phyloP scores from a whole-genome alignment of 92 coral and sea anemone genomes.

The Scolanthus callimorphus region DNA sequence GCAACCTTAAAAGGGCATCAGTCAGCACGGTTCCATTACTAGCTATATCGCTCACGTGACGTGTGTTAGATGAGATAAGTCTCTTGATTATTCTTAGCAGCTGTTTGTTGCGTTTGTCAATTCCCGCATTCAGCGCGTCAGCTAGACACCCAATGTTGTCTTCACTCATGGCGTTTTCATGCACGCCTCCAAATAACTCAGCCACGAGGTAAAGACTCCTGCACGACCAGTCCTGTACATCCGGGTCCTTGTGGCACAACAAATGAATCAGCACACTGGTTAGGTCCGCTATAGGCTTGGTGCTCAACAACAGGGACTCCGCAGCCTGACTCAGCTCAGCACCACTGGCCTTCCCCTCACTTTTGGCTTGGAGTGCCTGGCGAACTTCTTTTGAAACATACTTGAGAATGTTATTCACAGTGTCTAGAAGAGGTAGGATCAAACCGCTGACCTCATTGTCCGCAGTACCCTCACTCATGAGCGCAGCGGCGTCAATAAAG shows the following conservation, averaged over 20 bases:
- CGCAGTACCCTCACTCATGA: slow-evolving; percentile 43
- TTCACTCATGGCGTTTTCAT: slow-evolving; percentile 74
- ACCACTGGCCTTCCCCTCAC: slow-evolving; percentile 39
- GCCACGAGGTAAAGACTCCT: slow-evolving; percentile 83
- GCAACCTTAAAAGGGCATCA: slow-evolving; percentile 25
- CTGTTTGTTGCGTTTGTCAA: slow-evolving; percentile 71
- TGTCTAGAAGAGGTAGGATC: slow-evolving; percentile 76
- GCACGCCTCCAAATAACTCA: slow-evolving; percentile 88
- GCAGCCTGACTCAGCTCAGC: slow-evolving; percentile 64
- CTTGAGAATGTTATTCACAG: slow-evolving; percentile 69
- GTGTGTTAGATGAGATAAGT: slow-evolving; percentile 63
- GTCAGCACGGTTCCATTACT: slow-evolving; percentile 42
- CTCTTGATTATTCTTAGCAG: slow-evolving; percentile 88
- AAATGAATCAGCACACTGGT: slow-evolving; percentile 83
- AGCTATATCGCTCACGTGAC: slow-evolving; percentile 30
- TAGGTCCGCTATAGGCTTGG: slow-evolving; percentile 81
- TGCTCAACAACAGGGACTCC: slow-evolving; percentile 77
- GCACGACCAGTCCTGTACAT: slow-evolving; percentile 80
- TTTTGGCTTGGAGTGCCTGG: slow-evolving; percentile 86
- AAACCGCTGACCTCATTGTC: slow-evolving; percentile 30
- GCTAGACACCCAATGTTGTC: slow-evolving; percentile 76
- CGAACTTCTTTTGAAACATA: slow-evolving; percentile 94
- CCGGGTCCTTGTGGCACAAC: slow-evolving; percentile 71
- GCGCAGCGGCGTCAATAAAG: slow-evolving; percentile 63
- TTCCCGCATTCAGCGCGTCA: slow-evolving; percentile 63